Evolutionary conservation across 2,888 invertebrate genomes (phyloP).

Genomic region (Gasteruption jaculator): DNA sequence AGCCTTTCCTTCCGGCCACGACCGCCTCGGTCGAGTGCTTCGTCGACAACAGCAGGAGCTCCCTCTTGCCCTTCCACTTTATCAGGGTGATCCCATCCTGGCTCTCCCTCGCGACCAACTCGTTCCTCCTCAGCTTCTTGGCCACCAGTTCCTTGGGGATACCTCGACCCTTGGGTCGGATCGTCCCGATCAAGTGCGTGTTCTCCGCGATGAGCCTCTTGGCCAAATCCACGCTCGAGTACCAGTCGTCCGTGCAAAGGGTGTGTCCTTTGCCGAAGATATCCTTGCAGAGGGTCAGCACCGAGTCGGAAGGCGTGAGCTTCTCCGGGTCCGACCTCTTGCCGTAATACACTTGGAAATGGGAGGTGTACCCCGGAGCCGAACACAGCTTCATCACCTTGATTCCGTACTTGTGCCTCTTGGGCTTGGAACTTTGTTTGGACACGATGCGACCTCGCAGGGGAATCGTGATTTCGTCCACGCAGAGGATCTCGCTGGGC

Average conservation of each 20-base stretch:
- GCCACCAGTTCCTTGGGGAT: slow-evolving; percentile 16
- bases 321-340: slow-evolving; percentile 30
- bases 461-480: slow-evolving; percentile 35
- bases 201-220: slow-evolving; percentile 15
- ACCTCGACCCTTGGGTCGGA: slow-evolving; percentile 14
- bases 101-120: slow-evolving; percentile 20
- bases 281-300: slow-evolving; percentile 30
- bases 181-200: slow-evolving; percentile 18
- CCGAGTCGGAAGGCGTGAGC: slow-evolving; percentile 30
- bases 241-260: slow-evolving; percentile 34
- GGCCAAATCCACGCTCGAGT: slow-evolving; percentile 29
- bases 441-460: slow-evolving; percentile 32
- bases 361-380: slow-evolving; percentile 32
- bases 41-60: slow-evolving; percentile 12
- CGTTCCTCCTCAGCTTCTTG: slow-evolving; percentile 18
- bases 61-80: slow-evolving; percentile 18
- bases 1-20: slow-evolving; percentile 13
- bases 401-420: slow-evolving; percentile 32
- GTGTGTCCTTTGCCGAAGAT: slow-evolving; percentile 32
- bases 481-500: slow-evolving; percentile 29
- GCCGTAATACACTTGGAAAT: slow-evolving; percentile 32
- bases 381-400: slow-evolving; percentile 33
- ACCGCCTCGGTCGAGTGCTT: slow-evolving; percentile 13
- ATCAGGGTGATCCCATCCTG: slow-evolving; percentile 16
- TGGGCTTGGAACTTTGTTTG: slow-evolving; percentile 30